Conservation (phyloP, 2,113 vertebrate genomes). For the Oostethus manadensis region DNA sequence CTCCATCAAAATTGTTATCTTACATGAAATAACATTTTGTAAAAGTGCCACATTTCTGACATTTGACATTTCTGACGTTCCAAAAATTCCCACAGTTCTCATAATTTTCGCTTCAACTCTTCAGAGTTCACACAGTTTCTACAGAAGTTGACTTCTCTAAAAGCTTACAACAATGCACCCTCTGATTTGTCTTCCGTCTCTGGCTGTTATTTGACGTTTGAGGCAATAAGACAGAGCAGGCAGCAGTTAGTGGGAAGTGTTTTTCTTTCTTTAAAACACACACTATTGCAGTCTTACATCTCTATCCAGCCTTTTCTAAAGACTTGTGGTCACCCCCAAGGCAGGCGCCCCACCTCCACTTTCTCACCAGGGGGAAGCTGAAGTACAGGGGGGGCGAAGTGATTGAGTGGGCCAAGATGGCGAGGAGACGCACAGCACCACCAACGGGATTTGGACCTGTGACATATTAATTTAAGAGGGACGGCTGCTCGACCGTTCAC, state of each 20-base stretch:
- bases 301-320: conserved; percentile 59
- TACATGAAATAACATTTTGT: too few species aligned
- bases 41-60: too few species aligned
- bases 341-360: conserved; percentile 8
- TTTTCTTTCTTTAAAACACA: conserved; percentile 14
- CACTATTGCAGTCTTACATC: too few species aligned
- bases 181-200: conserved; percentile 25
- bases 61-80: too few species aligned
- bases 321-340: conserved; percentile 44
- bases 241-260: conserved; percentile 15
- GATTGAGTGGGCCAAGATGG: conserved; percentile 64
- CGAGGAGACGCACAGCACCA: conserved; percentile 50
- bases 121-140: too few species aligned
- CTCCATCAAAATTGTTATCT: too few species aligned
- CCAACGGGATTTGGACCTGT: conserved; percentile 59
- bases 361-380: conserved; percentile 33
- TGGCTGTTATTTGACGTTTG: conserved; percentile 22
- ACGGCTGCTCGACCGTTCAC: conserved; percentile 31
- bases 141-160: neutral
- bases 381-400: conserved; percentile 50
- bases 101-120: too few species aligned
- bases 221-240: conserved; percentile 10
- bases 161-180: conserved; percentile 22
- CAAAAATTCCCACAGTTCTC: too few species aligned
- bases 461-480: conserved; percentile 65